phyloP scores from a whole-genome alignment of 2,888 invertebrate genomes.

The Halictus ligatus region DNA sequence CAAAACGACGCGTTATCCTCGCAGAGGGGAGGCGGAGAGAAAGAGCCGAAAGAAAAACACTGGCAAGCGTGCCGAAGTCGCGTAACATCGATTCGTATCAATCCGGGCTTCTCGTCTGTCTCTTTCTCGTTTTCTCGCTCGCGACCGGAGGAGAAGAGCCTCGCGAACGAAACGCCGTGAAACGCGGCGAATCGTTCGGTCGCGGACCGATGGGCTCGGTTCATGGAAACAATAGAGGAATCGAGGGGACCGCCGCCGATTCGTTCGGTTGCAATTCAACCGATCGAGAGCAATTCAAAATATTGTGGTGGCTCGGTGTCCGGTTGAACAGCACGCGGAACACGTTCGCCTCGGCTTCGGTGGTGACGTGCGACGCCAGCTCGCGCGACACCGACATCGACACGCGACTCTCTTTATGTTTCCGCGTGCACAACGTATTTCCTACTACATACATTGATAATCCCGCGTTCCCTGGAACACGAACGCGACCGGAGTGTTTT shows the following conservation, averaged over 20 bases:
- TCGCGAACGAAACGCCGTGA: conserved; percentile 1
- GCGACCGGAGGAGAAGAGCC: neutral
- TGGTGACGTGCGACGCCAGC: conserved; percentile 60
- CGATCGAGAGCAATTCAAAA: conserved; percentile 34
- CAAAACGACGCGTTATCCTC: neutral
- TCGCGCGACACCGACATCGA: conserved; percentile 55
- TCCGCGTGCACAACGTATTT: conserved; percentile 62
- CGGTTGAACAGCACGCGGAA: conserved; percentile 33
- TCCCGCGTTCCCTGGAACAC: conserved; percentile 52
- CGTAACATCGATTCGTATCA: conserved; percentile 22
- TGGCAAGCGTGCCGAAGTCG: neutral
- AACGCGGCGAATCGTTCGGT: conserved; percentile 14
- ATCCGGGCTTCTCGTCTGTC: neutral
- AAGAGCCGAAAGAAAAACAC: neutral
- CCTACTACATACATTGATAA: conserved; percentile 58
- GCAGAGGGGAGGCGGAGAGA: neutral
- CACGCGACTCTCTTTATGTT: conserved; percentile 61
- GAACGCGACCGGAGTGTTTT: conserved; percentile 41
- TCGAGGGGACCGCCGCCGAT: neutral
- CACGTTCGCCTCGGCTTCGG: conserved; percentile 26
- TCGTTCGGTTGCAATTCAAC: conserved; percentile 30
- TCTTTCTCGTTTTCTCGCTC: neutral
- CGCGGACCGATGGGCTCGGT: neutral
- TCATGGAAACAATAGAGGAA: neutral
- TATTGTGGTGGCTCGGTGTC: conserved; percentile 20